A percentile compares a stretch with the other conserved stretches of the same genome.
Conservation (phyloP, 2,797 vertebrate species). For the Dryobates pubescens region DNA sequence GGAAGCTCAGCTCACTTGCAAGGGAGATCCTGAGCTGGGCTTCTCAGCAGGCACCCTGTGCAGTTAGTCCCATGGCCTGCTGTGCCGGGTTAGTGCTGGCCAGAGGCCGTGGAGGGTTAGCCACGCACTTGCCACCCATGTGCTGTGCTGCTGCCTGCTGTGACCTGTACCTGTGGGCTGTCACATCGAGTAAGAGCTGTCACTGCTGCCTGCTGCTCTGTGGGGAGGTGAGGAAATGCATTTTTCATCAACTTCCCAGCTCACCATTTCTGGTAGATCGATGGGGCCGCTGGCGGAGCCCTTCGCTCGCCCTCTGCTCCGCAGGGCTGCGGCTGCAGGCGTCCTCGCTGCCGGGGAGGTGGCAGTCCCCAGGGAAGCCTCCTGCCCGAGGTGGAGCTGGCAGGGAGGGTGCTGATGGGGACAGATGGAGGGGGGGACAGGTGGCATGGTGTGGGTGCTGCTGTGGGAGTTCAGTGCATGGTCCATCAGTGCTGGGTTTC, state of each 20-base stretch:
- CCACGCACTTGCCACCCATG: accelerated
- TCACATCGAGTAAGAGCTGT: not conserved
- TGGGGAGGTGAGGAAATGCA: not conserved
- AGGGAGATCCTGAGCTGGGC: not conserved
- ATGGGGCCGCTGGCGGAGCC: not conserved
- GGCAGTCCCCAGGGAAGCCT: not conserved
- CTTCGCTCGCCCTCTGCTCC: accelerated
- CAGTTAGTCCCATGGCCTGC: not conserved
- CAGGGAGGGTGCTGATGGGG: not conserved
- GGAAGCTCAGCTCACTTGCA: not conserved
- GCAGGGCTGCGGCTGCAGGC: accelerated
- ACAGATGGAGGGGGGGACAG: accelerated
- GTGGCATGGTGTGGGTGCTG: not conserved
- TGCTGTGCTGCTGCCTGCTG: not conserved
- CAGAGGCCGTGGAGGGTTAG: accelerated
- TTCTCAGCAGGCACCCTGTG: accelerated
- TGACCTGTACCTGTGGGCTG: not conserved
- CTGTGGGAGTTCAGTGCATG: not conserved
- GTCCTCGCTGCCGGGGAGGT: accelerated
- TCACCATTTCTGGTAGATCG: accelerated
- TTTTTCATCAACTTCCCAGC: not conserved
- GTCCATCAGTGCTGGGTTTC: accelerated
- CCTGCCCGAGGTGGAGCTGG: accelerated
- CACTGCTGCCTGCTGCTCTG: accelerated
- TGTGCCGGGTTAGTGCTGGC: not conserved